phyloP scores from a whole-genome alignment of 2,113 vertebrate species.

The Rhinichthys klamathensis region DNA sequence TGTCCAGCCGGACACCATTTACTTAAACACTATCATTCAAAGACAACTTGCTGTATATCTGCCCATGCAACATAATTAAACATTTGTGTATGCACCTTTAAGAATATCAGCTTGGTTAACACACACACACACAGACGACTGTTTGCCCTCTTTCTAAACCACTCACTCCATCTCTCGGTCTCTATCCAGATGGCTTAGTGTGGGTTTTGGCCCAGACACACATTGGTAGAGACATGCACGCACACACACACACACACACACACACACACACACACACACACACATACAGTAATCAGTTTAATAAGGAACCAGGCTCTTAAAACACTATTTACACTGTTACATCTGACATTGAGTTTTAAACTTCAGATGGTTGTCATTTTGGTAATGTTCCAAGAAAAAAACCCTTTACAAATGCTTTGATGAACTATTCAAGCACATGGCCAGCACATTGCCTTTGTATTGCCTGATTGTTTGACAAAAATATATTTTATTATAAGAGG shows the following conservation, averaged over 20 bases:
- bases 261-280: not conserved
- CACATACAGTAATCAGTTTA: not conserved
- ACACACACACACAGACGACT: not conserved
- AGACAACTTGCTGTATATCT: not conserved
- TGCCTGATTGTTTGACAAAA: not conserved
- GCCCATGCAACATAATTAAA: not conserved
- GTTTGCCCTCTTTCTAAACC: slow-evolving; percentile 19
- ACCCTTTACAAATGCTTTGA: not conserved
- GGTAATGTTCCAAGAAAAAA: not conserved
- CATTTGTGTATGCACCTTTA: not conserved
- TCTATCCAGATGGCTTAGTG: slow-evolving; percentile 14
- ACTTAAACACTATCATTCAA: not conserved
- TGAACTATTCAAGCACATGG: not conserved
- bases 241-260: slow-evolving; percentile 1
- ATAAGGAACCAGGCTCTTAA: slow-evolving; percentile 5
- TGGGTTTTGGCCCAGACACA: slow-evolving; percentile 15
- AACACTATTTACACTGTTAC: not conserved
- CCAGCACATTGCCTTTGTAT: slow-evolving; percentile 5
- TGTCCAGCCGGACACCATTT: not conserved
- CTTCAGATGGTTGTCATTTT: not conserved
- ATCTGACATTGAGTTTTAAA: slow-evolving; percentile 9
- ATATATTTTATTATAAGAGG: not conserved
- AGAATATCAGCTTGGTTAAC: not conserved
- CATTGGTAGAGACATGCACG: not conserved
- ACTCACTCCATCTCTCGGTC: not conserved